phyloP scores from a whole-genome alignment of 2,888 invertebrate genomes.

The Mystacides longicornis region DNA sequence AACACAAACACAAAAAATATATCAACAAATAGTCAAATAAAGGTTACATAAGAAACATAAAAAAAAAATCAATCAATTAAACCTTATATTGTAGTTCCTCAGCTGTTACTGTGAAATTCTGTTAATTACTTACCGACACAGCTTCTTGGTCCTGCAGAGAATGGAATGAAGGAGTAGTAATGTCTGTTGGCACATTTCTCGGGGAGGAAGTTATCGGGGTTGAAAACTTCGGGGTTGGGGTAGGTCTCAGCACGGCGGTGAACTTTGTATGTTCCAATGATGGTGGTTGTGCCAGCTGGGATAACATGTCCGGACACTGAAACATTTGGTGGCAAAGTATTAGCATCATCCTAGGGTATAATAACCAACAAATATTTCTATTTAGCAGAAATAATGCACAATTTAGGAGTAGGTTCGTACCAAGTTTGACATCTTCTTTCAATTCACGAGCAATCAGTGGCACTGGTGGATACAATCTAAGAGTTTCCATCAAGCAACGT shows the following conservation, averaged over 20 bases:
- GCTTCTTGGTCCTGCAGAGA: slow-evolving; percentile 76
- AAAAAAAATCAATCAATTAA: too few relatives aligned
- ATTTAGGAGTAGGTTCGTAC: slow-evolving; percentile 49
- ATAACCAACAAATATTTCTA: too few relatives aligned
- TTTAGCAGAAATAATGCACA: too few relatives aligned
- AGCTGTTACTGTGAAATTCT: too few relatives aligned
- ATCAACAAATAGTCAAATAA: too few relatives aligned
- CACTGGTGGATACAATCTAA: slow-evolving; percentile 73
- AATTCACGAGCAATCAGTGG: slow-evolving; percentile 69
- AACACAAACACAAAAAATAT: too few relatives aligned
- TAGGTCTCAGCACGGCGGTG: slow-evolving; percentile 68
- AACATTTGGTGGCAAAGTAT: slow-evolving; percentile 23
- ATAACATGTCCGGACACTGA: slow-evolving; percentile 57
- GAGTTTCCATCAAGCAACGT: slow-evolving; percentile 71
- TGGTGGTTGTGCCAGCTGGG: slow-evolving; percentile 62
- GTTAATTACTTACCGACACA: slow-evolving; percentile 70
- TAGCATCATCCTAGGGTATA: neutral
- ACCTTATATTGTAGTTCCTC: too few relatives aligned
- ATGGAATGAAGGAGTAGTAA: slow-evolving; percentile 74
- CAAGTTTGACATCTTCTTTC: slow-evolving; percentile 62
- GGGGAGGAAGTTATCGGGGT: slow-evolving; percentile 81
- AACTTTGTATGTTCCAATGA: slow-evolving; percentile 58
- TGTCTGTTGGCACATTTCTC: slow-evolving; percentile 71
- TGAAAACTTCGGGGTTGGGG: slow-evolving; percentile 67
- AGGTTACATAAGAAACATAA: too few relatives aligned